A percentile compares a stretch with the other conserved stretches of the same genome.
Evolutionary conservation across 1,140 invertebrate species (phyloP).

Genomic region (Chrysomallon squamiferum): DNA sequence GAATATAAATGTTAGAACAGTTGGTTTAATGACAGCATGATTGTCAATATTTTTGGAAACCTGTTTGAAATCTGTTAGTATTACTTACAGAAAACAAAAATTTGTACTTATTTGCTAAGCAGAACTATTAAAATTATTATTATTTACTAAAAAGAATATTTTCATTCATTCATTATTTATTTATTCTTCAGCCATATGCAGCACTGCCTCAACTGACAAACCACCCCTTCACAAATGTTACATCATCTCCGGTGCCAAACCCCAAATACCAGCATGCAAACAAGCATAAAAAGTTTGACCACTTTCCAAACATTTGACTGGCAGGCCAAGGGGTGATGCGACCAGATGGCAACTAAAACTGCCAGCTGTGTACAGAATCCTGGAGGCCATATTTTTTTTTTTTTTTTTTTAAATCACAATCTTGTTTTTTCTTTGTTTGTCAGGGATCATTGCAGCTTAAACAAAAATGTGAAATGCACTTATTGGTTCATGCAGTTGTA

Average conservation of each 20-base stretch:
- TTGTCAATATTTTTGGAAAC: background rate
- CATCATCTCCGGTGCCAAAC: slow-evolving; percentile 47
- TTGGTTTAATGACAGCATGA: no score
- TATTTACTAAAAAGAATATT: background rate
- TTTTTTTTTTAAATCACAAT: no score
- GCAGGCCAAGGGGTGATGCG: slow-evolving; percentile 61
- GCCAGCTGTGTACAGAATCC: slow-evolving; percentile 17
- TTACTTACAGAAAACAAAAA: background rate
- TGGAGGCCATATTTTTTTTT: slow-evolving; percentile 20
- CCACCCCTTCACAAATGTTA: slow-evolving; percentile 15
- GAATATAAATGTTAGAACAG: no score
- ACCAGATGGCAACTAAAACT: slow-evolving; percentile 46
- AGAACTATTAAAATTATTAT: background rate
- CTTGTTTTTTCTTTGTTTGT: background rate
- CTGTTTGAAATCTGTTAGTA: background rate
- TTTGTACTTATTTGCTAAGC: background rate
- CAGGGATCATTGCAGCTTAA: background rate
- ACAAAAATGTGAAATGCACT: no score
- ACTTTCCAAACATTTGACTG: slow-evolving; percentile 61
- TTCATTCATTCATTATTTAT: background rate
- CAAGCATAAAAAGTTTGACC: slow-evolving; percentile 27
- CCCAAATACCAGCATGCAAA: slow-evolving; percentile 27
- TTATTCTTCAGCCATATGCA: slow-evolving; percentile 22
- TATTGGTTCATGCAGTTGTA: no score
- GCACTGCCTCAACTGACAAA: slow-evolving; percentile 40